Percentiles rank a stretch among this genome's conserved stretches.
These are phyloP conservation scores for Ceryle rudis DNA, from an alignment of 2,797 vertebrate genomes.

Conservation along the genomic window DNA sequence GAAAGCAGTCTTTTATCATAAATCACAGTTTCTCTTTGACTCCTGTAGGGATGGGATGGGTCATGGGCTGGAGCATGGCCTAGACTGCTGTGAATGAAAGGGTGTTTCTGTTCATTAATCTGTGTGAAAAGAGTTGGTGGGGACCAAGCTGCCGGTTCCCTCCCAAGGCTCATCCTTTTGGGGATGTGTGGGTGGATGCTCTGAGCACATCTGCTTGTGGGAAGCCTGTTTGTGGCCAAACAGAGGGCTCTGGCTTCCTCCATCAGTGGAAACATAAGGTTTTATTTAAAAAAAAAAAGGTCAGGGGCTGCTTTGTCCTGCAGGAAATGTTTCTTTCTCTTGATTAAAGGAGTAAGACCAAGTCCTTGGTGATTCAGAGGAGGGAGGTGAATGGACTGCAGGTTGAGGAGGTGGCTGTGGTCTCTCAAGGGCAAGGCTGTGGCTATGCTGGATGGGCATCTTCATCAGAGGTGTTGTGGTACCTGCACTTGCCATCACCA, in stretches of 20 bases:
- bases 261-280: not conserved
- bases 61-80: not conserved
- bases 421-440: not conserved
- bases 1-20: not conserved
- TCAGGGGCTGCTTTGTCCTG: not conserved
- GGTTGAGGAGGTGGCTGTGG: not conserved
- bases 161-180: not conserved
- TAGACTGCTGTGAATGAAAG: not conserved
- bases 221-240: conserved; percentile 30
- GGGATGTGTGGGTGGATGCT: conserved; percentile 27
- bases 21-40: accelerated
- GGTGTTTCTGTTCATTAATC: conserved; percentile 28
- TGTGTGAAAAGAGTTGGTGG: conserved; percentile 62
- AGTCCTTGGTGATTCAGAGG: not conserved
- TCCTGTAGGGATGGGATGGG: not conserved
- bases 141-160: not conserved
- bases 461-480: not conserved
- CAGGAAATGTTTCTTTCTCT: not conserved
- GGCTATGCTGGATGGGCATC: not conserved
- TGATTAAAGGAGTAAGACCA: not conserved
- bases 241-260: not conserved
- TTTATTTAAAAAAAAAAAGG: not conserved
- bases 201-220: conserved; percentile 42
- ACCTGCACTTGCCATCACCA: not conserved
- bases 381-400: not conserved